Conservation (phyloP, 2,797 vertebrate genomes). For the Ctenopoma multispine region DNA sequence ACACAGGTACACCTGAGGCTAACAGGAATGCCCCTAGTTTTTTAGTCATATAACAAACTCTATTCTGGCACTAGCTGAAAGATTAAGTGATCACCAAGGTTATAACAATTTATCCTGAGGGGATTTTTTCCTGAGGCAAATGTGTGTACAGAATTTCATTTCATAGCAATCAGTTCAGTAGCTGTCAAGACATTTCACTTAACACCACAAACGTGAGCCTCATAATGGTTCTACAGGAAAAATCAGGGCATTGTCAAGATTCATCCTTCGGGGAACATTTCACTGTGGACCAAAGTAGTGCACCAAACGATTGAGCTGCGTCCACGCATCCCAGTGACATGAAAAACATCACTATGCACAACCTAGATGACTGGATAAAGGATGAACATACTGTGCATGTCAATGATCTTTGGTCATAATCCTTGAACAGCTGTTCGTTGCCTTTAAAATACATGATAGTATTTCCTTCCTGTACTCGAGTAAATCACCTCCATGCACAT, state of each 20-base stretch:
- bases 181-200: not conserved
- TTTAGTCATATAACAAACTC: too few species aligned
- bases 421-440: not conserved
- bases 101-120: not conserved
- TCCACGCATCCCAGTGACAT: too few species aligned
- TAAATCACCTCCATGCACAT: not conserved
- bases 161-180: not conserved
- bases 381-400: not conserved
- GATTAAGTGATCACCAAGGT: not conserved
- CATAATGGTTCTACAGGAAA: not conserved
- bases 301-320: not conserved
- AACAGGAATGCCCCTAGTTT: not conserved
- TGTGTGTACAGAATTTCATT: not conserved
- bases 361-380: not conserved
- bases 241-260: not conserved
- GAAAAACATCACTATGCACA: not conserved
- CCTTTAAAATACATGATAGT: constrained; percentile 12
- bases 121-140: not conserved
- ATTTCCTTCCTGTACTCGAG: not conserved
- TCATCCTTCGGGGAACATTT: constrained; percentile 15
- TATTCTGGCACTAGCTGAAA: not conserved
- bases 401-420: not conserved
- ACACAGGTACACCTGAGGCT: not conserved
- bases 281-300: not conserved
- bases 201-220: not conserved